Evolutionary conservation across 2,888 invertebrate species (phyloP), one percentile per base, ranked within the genome.

Genomic region (Xanthostigma xanthostigma): DNA sequence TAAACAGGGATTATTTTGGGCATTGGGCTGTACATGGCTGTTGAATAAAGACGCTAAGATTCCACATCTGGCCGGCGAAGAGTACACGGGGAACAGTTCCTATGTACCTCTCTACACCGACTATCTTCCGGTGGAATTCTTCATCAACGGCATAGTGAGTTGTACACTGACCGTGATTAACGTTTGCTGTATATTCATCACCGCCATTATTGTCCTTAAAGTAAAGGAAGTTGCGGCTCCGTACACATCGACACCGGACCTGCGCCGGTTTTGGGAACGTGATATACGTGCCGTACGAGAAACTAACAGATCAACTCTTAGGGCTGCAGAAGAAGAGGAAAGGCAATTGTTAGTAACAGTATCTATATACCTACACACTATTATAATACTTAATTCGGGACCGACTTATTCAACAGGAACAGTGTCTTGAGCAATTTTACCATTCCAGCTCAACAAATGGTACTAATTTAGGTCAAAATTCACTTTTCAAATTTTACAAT

Each of bases 191-290:
- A 89, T 90, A 60, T 84, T 87, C 62, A 75, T 84, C 56, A 83
- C 85, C 45, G 88, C 86, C 2, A 78, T 87, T 57, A 73, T 85
- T 53, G 81, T 88, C 51, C 67, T 89, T 45, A 87, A 86, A 76
- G 84, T 88, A 54, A 89, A 89, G 64, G 87, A 87, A 66, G 86
- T 88, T 9, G 82, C 83, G 1, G 86, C 87, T 45, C 88, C 85
- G 0, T 81, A 84, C 58, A 84, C 84, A 0, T 83, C 83, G 1
- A 81, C 81, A 52, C 79, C 81, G 27, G 81, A 81, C 58, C 68
- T 85, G 45, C 75, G 81, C 54, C 70, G 84, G 56, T 74, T 66
- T 48, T 89, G 87, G 86, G 82, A 84, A 60, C 79, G 81, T 54
- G 88, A 89, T 63, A 77, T 89, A 47, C 79, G 77, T 48, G 73